Base-by-base conservation (phyloP, 2,797 vertebrate species). In the Thripadectes ignobilis region DNA sequence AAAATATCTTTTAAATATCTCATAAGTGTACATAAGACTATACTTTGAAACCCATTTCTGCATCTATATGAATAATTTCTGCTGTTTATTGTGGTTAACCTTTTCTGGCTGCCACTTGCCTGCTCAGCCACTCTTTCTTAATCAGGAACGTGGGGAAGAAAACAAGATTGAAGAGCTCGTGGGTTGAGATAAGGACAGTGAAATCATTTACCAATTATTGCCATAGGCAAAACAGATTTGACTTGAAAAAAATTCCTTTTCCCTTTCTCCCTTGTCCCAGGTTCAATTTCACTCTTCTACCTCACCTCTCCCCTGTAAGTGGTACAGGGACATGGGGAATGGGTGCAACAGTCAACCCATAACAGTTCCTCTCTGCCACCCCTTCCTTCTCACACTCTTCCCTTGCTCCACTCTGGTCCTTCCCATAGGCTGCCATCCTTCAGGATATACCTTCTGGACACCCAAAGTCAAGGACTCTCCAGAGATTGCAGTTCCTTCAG, bases 271-370 rank as follows among this genome's bases (percentile, higher is more conserved):
- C 20, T 57, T 82, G 15, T 43, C 32, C 22, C 14, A 73, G 34
- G 9, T 4, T 82, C 39, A 58, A 1, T 13, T 38, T 78, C 30
- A 46, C 9, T 52, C 13, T 10, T 87, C 8, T 27, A 18, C 17
- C 5, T 78, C 1, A 3, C 12, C 18, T 58, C 45, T 58, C 2
- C 7, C 8, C 3, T 2, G 1, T 6, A 48, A 54, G 20, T 18
- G 19, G 2, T 43, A 10, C 8, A 9, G 19, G 21, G 32, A 21
- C 6, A 39, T 21, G 6, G 13, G 14, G 16, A 74, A 26, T 3
- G 4, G 7, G 4, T 1, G 4, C 26, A 83, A 15, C 9, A 19
- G 14, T 62, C 48, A 67, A 7, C 29, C 27, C 2, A 1, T 21
- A 74, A 58, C 5, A 46, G 2, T 12, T 88, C 14, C 22, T 69